These are phyloP conservation scores for Yponomeuta evonymella DNA, from an alignment of 2,888 invertebrate species.

Conservation along the genomic window DNA sequence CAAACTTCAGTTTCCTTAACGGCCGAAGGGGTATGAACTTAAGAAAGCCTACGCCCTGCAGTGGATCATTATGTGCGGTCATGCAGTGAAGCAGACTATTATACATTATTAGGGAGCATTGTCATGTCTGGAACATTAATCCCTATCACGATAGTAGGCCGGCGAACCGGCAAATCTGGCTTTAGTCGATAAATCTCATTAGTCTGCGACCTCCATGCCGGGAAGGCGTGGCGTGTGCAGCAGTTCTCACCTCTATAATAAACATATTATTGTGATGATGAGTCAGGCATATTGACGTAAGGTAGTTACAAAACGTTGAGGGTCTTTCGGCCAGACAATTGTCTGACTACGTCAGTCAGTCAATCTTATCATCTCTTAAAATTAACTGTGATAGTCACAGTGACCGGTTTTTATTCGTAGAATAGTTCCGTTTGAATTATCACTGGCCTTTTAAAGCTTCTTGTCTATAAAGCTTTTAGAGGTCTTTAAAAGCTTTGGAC, in stretches of 20 bases:
- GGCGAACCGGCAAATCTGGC: neutral
- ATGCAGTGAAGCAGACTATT: neutral
- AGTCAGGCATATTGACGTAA: neutral
- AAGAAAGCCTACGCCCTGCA: too few relatives aligned
- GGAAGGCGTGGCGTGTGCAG: neutral
- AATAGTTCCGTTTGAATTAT: too few relatives aligned
- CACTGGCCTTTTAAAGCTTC: too few relatives aligned
- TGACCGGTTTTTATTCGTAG: too few relatives aligned
- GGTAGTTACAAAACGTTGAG: neutral
- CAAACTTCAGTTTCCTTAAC: too few relatives aligned
- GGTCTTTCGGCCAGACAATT: neutral
- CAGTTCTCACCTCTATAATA: neutral
- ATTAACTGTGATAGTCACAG: too few relatives aligned
- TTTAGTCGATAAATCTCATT: slow-evolving; percentile 6
- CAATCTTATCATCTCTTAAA: neutral
- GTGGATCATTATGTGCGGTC: too few relatives aligned
- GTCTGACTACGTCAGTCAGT: neutral
- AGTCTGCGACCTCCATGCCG: slow-evolving; percentile 4
- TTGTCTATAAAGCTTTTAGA: neutral
- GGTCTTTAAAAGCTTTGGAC: neutral
- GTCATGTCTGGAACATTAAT: neutral
- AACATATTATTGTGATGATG: neutral
- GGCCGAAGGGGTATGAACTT: too few relatives aligned
- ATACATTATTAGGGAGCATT: neutral
- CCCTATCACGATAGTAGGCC: neutral